phyloP scores from a whole-genome alignment of 2,113 vertebrate genomes.

The Pachycephala philippinensis region DNA sequence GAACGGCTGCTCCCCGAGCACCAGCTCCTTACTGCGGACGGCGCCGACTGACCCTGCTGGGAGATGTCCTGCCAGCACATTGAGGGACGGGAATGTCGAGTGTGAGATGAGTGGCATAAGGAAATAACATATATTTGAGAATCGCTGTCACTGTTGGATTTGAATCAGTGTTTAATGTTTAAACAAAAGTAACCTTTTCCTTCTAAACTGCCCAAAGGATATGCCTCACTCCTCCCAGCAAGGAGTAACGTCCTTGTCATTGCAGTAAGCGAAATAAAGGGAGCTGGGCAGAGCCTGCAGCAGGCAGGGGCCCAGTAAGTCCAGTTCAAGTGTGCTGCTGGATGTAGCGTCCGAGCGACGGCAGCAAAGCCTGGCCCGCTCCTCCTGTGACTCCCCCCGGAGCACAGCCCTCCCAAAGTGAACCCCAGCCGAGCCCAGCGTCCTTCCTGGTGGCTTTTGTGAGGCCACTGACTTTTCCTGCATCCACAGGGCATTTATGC shows the following conservation, averaged over 20 bases:
- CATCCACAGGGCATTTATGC: background rate
- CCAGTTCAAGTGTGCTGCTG: background rate
- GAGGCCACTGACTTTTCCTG: background rate
- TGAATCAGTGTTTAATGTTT: constrained; percentile 55
- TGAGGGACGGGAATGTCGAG: constrained; percentile 60
- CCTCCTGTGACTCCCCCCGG: background rate
- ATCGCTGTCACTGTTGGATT: constrained; percentile 54
- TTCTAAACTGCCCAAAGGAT: constrained; percentile 43
- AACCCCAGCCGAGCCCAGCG: background rate
- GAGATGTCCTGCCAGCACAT: constrained; percentile 38
- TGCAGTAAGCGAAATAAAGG: background rate
- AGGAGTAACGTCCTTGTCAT: background rate
- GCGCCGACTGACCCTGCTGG: constrained; percentile 58
- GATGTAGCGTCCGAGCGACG: background rate
- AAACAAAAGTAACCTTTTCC: constrained; percentile 57
- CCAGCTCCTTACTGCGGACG: constrained; percentile 56
- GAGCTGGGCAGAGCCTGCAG: constrained; percentile 12
- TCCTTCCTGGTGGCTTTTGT: background rate
- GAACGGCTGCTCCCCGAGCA: constrained; percentile 47
- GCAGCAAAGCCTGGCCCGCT: background rate
- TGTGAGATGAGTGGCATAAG: constrained; percentile 66
- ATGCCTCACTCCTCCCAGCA: constrained; percentile 40
- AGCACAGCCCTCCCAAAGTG: constrained; percentile 6
- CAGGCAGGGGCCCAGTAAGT: background rate
- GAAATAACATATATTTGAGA: constrained; percentile 23